Percentiles rank a stretch among this genome's conserved stretches.
These are phyloP conservation scores for Brachionus calyciflorus DNA, from an alignment of 1,140 invertebrate genomes.

Conservation along the genomic window DNA sequence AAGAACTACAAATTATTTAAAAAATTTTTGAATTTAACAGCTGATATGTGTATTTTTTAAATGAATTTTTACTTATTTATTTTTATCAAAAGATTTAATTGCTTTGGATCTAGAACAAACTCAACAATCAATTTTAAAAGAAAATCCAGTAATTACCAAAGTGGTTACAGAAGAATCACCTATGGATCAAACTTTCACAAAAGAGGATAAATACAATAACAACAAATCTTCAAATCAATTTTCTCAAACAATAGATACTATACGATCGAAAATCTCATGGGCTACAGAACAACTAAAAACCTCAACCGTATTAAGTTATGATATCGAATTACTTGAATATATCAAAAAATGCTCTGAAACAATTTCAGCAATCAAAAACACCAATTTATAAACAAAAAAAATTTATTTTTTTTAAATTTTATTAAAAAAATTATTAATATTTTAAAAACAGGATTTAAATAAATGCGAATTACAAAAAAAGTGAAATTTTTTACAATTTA, in stretches of 20 bases:
- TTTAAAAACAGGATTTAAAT: slow-evolving; percentile 19
- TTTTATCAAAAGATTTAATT: neutral
- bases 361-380: neutral
- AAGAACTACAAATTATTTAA: too few species aligned
- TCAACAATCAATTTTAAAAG: neutral
- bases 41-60: neutral
- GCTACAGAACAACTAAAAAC: slow-evolving; percentile 15
- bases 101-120: neutral
- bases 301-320: neutral
- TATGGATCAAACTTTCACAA: neutral
- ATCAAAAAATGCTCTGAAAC: slow-evolving; percentile 23
- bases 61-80: neutral
- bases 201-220: neutral
- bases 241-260: neutral
- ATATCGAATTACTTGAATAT: neutral
- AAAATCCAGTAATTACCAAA: neutral
- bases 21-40: too few species aligned
- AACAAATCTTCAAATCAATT: neutral
- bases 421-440: neutral
- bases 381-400: neutral
- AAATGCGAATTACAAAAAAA: neutral
- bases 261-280: slow-evolving; percentile 5
- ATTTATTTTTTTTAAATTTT: slow-evolving; percentile 1
- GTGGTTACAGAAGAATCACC: neutral
- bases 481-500: neutral